Percentiles rank a stretch among this genome's conserved stretches.
Conservation (phyloP, 1,140 invertebrate species). For the Saccostrea glomerata region DNA sequence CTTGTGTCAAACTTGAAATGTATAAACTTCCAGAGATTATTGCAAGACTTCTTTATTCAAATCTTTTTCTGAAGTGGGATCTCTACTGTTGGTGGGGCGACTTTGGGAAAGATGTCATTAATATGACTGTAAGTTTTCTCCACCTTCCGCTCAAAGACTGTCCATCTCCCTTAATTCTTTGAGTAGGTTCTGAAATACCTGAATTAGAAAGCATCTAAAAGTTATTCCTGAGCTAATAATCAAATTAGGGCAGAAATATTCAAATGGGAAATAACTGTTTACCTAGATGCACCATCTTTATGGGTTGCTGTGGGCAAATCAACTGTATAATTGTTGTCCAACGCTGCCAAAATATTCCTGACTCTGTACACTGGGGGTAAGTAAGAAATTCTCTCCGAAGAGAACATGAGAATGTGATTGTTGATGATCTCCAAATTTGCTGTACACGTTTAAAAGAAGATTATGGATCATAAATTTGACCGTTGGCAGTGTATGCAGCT, state of each 20-base stretch:
- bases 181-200: conserved; percentile 6
- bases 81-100: conserved; percentile 20
- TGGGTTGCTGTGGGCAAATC: not conserved
- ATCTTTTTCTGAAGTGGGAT: conserved; percentile 6
- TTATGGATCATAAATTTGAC: not conserved
- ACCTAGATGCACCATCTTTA: conserved; percentile 26
- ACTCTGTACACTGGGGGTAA: conserved; percentile 32
- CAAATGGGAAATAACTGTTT: not conserved
- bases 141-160: not conserved
- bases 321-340: conserved; percentile 37
- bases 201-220: not conserved
- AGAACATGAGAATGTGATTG: not conserved
- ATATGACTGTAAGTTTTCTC: conserved; percentile 28
- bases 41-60: not conserved
- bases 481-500: not conserved
- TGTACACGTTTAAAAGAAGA: not conserved
- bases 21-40: too few species aligned
- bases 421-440: not conserved
- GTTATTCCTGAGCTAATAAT: not conserved
- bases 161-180: conserved; percentile 28
- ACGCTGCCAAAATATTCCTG: conserved; percentile 31
- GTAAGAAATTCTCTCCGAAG: not conserved
- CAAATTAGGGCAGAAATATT: not conserved
- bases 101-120: not conserved
- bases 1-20: too few species aligned